Base-by-base conservation (phyloP, 2,888 invertebrate genomes). In the Plebejus argus region DNA sequence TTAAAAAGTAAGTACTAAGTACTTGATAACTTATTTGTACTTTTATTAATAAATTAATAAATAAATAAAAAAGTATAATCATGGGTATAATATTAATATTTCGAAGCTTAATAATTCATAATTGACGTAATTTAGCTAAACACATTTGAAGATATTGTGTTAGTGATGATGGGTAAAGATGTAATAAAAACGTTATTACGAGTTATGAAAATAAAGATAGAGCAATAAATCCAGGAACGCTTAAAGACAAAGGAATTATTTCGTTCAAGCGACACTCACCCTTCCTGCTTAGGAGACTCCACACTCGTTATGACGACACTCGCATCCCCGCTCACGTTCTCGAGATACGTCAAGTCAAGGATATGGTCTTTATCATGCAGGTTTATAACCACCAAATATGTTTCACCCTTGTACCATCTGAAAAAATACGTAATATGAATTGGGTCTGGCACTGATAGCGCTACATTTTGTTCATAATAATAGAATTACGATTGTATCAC, bases 361-460 rank as follows among this genome's bases (percentile, higher is more conserved):
- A 83, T 82, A 72, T 91, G 81, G 1, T 86, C 86, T 2, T 79
- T 81, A 10, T 90, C 86, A 58, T 89, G 86, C 89, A 91, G 88
- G 88, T 96, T 96, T 35, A 96, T 89, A 1, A 96, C 85, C 3
- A 95, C 94, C 8, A 95, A 56, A 80, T 88, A 92, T 28, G 81
- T 84, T 1, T 89, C 85, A 15, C 82, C 83, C 0, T 89, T 82
- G 82, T 90, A 86, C 92, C 92, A 92, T 80, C 92, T 92, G 83
- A 28, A 88, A 87, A 70, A 70, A 58, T 45, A 5, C 23, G 66
- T 18, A 20, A 20, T 56, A 33, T 33, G 15, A 66, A 66, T 66
- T 33, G 28, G 15, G 15, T 28, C 66, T 66, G 23, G 61, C 61
- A 5, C 7, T 66, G 66, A 1, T 33, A 6, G 49, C 20, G 18